These are phyloP conservation scores for Sinella curviseta DNA, from an alignment of 1,140 invertebrate species.

Conservation along the genomic window DNA sequence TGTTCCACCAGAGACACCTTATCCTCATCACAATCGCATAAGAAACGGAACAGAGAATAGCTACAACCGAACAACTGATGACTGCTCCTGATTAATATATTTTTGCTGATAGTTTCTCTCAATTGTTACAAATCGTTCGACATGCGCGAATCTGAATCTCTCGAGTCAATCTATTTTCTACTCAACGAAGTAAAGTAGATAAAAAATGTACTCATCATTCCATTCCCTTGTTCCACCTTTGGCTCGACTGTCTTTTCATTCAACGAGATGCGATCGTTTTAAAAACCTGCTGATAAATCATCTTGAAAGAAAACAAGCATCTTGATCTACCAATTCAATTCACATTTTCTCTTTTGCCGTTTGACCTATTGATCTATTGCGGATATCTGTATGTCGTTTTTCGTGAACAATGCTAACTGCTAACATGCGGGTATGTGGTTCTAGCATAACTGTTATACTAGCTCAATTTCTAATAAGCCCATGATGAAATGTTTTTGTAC, in stretches of 20 bases:
- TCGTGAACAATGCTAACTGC: background rate
- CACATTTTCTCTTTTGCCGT: background rate
- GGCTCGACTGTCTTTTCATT: background rate
- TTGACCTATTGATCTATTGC: slow-evolving; percentile 26
- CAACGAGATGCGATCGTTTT: slow-evolving; percentile 12
- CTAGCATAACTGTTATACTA: background rate
- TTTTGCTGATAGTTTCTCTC: background rate
- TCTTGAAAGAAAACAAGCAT: background rate
- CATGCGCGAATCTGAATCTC: background rate
- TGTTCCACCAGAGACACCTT: background rate
- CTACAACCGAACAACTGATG: background rate
- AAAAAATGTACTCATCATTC: slow-evolving; percentile 9
- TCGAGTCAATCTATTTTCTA: background rate
- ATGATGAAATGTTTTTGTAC: background rate
- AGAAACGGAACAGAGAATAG: background rate
- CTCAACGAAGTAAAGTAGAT: too few species aligned
- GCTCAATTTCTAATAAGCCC: background rate
- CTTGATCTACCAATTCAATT: background rate
- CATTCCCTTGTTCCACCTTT: background rate
- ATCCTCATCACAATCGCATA: background rate
- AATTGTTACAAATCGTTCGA: slow-evolving; percentile 14
- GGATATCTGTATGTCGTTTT: background rate
- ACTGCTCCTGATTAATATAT: background rate
- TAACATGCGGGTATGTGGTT: background rate
- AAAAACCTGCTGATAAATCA: slow-evolving; percentile 15